Evolutionary conservation across 2,888 invertebrate genomes (phyloP), one percentile per base, ranked within the genome.

Genomic region (Drosophila engyochracea): DNA sequence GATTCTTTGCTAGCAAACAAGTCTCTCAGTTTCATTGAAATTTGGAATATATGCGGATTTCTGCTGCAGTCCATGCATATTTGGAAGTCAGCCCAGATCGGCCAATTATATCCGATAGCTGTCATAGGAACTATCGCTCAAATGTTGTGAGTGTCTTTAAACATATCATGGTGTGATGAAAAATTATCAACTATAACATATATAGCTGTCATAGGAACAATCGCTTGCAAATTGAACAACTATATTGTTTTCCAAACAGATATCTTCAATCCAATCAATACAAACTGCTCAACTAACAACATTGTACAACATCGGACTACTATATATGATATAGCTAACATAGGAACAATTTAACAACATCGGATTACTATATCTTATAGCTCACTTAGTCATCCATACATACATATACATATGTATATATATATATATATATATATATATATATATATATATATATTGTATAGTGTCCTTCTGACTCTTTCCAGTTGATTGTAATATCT

Each of bases 81-180:
- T 2, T 35, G 22, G 9, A 54, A 25, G 35, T 55, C 37, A 28
- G 37, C 55, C 55, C n/a, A 28, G 37, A 55, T 30, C 57, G 39
- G 9, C 37, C 28, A 19, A n/a, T 28, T n/a, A 30, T 57, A 57
- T 57, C 39, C 28, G 37, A 51, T 51, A 51, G 51, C 28, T 51
- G 51, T 19, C 25, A 51, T 51, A 57, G 57, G 57, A 57, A 57
- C 57, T 57, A 39, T 57, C 28, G 39, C 39, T 57, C 39, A 57
- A 39, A 39, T 39, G 3, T n/a, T 57, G 47, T 47, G 35, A 25
- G 54, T 37, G 44, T 14, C 14, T 14, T 22, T 14, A 22, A 22
- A 47, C 22, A 47, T 22, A 25, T 25, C 47, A 16, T 16, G 25
- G 16, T 25, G 22, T 47, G 4, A 25, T 25, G 47, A 25, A 25